A percentile compares a stretch with the other conserved stretches of the same genome.
Conservation (phyloP, 2,113 vertebrate species). For the Thinocorus orbignyianus region DNA sequence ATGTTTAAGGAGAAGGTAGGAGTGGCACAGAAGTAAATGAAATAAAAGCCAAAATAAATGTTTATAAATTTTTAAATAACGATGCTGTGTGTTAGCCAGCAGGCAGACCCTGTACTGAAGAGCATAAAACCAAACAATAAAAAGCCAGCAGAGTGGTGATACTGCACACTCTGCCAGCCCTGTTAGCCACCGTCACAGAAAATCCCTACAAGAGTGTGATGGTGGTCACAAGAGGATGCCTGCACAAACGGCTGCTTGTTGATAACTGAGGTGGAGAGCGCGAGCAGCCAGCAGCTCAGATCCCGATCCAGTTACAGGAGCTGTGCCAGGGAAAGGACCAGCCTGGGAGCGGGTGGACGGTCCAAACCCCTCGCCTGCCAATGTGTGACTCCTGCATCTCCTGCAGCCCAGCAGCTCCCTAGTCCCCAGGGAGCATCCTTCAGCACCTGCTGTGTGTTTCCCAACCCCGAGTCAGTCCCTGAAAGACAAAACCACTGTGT, state of each 20-base stretch:
- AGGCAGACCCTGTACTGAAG: neutral
- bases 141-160: neutral
- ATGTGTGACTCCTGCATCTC: neutral
- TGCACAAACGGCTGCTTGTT: neutral
- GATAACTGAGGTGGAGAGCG: neutral
- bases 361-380: neutral
- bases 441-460: neutral
- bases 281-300: neutral
- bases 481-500: neutral
- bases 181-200: neutral
- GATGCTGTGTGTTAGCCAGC: neutral
- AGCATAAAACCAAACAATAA: neutral
- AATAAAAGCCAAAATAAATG: neutral
- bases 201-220: rapidly evolving
- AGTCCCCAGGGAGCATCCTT: neutral
- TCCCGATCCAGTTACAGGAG: neutral
- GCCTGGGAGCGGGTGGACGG: rapidly evolving
- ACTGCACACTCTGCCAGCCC: neutral
- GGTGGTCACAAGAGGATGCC: neutral
- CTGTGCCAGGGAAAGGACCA: neutral
- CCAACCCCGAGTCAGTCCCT: neutral
- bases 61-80: neutral
- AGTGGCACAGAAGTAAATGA: neutral
- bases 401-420: neutral
- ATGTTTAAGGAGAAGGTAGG: neutral